Conservation (phyloP, 30 jellyfish, hydroid and myxozoan genomes). For the Aurelia sp. region DNA sequence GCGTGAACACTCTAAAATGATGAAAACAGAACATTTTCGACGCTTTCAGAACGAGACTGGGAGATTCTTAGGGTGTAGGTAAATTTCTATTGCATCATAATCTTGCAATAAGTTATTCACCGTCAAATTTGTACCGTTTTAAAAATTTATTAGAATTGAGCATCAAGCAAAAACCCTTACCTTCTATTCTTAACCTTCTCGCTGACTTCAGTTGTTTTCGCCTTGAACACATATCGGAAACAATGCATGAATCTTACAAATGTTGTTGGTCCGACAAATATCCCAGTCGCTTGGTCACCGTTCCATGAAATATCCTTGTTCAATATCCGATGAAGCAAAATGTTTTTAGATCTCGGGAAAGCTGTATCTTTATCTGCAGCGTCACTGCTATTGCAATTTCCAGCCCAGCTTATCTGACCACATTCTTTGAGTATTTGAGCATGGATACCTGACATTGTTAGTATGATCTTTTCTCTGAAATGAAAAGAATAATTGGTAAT, state of each 20-base stretch:
- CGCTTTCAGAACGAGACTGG: no score
- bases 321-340: constrained; percentile 50
- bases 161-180: constrained; percentile 5
- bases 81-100: no score
- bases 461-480: constrained; percentile 48
- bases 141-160: no score
- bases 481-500: neutral
- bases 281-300: constrained; percentile 41
- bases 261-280: constrained; percentile 73
- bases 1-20: no score
- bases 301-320: constrained; percentile 57
- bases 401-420: constrained; percentile 67
- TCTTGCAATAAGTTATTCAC: no score
- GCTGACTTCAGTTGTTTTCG: constrained; percentile 37
- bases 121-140: no score
- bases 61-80: no score
- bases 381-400: constrained; percentile 12
- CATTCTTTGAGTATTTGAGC: constrained; percentile 64
- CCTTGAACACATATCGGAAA: constrained; percentile 58
- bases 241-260: constrained; percentile 70
- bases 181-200: constrained; percentile 55
- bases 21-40: no score
- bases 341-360: constrained; percentile 49
- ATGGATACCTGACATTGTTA: constrained; percentile 49
- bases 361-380: constrained; percentile 1